Evolutionary conservation across 1,140 invertebrate species (phyloP).

Genomic region (Melanaphis sacchari): DNA sequence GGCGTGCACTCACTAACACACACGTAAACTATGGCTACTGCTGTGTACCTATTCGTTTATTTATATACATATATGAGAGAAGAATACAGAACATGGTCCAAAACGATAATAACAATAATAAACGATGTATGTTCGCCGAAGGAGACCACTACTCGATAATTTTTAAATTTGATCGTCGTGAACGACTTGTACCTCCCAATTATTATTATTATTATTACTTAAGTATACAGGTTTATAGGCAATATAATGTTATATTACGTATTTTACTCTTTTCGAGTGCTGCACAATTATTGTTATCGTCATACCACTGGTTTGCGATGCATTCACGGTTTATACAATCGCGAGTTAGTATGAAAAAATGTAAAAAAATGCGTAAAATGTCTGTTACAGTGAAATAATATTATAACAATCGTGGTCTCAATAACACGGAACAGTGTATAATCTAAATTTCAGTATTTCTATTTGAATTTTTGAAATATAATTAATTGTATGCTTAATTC

Average conservation of each 20-base stretch:
- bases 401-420: neutral
- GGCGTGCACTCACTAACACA: neutral
- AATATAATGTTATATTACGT: constrained; percentile 23
- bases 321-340: constrained; percentile 6
- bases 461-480: too few species aligned
- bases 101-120: constrained; percentile 51
- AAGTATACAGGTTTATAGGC: neutral
- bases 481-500: too few species aligned
- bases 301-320: neutral
- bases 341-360: neutral
- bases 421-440: neutral
- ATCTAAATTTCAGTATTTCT: too few species aligned
- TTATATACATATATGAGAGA: neutral
- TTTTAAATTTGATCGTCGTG: constrained; percentile 41
- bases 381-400: neutral
- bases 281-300: neutral
- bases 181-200: constrained; percentile 18
- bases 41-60: neutral
- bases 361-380: neutral
- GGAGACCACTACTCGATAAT: constrained; percentile 47
- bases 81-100: neutral
- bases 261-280: neutral
- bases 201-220: neutral
- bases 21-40: constrained; percentile 13
- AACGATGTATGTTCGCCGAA: constrained; percentile 1